phyloP scores from a whole-genome alignment of 2,797 vertebrate genomes.

The Notolepis coatsorum region DNA sequence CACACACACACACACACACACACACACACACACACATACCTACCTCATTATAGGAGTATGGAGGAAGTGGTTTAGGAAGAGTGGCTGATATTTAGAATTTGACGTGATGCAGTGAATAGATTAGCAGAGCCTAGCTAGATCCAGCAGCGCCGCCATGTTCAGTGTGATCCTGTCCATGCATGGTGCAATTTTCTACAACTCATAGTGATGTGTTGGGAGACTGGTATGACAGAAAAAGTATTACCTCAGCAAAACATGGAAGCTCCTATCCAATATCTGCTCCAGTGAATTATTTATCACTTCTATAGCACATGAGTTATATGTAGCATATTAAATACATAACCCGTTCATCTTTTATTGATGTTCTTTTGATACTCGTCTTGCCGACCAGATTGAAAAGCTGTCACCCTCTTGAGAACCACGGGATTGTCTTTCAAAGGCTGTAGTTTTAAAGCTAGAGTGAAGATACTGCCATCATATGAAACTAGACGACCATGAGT shows the following conservation, averaged over 20 bases:
- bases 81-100: slow-evolving; percentile 25
- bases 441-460: too few species aligned
- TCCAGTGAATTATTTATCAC: slow-evolving; percentile 72
- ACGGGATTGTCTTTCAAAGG: too few species aligned
- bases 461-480: too few species aligned
- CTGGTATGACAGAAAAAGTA: slow-evolving; percentile 42
- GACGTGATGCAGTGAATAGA: slow-evolving; percentile 17
- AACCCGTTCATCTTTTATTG: slow-evolving; percentile 65
- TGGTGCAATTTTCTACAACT: slow-evolving; percentile 27
- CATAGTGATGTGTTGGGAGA: slow-evolving; percentile 4
- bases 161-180: not conserved
- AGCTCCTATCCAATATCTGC: slow-evolving; percentile 32
- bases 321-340: slow-evolving; percentile 71
- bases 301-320: slow-evolving; percentile 42
- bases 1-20: slow-evolving; percentile 16
- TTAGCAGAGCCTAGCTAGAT: not conserved
- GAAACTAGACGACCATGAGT: too few species aligned
- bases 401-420: too few species aligned
- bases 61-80: slow-evolving; percentile 15
- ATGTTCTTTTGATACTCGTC: slow-evolving; percentile 47
- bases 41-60: slow-evolving; percentile 39
- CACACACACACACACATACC: not conserved
- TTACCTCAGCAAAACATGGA: slow-evolving; percentile 54
- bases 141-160: not conserved
- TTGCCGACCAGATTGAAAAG: slow-evolving; percentile 43